phyloP scores from a whole-genome alignment of 2,113 vertebrate species.

The Gallinago paraguaiae region DNA sequence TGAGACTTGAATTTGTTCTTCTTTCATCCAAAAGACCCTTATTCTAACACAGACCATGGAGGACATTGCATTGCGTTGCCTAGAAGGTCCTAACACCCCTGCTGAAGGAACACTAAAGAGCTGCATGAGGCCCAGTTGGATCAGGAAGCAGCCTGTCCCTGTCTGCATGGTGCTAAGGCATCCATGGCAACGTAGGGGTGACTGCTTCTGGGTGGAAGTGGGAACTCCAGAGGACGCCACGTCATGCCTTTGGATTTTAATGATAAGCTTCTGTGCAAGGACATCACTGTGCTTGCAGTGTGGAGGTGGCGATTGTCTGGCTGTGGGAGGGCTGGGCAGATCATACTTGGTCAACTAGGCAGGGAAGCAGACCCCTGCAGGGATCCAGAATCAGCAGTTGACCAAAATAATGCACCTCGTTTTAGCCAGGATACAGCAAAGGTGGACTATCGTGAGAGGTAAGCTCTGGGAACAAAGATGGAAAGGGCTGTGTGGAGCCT shows the following conservation, averaged over 20 bases:
- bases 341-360: accelerated
- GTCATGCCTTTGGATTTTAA: accelerated
- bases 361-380: background rate
- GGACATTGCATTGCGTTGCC: background rate
- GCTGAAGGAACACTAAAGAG: background rate
- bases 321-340: background rate
- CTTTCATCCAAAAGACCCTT: background rate
- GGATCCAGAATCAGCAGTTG: background rate
- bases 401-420: background rate
- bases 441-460: background rate
- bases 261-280: background rate
- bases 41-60: background rate
- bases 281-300: background rate
- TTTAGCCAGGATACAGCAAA: background rate
- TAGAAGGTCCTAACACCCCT: background rate
- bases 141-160: background rate
- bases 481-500: background rate
- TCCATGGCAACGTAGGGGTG: too few relatives aligned
- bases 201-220: background rate
- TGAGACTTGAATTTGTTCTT: background rate
- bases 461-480: background rate
- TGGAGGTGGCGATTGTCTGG: background rate
- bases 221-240: background rate
- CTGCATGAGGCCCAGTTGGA: background rate
- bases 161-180: background rate